These are phyloP conservation scores for Athene cunicularia DNA, from an alignment of 2,113 vertebrate species.

Conservation along the genomic window DNA sequence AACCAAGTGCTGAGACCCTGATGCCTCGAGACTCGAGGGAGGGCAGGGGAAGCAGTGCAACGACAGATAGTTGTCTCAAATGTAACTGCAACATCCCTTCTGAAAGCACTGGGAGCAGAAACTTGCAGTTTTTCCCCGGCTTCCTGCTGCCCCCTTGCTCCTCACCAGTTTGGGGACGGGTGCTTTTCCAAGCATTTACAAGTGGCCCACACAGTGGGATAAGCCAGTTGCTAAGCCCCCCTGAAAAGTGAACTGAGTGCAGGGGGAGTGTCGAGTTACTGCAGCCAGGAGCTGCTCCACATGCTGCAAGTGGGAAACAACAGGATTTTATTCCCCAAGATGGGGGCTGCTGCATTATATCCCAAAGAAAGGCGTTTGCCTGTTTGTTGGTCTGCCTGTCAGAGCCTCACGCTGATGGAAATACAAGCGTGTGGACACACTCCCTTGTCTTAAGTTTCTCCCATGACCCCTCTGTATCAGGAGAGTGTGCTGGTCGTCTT, in stretches of 20 bases:
- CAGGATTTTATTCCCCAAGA: constrained; percentile 46
- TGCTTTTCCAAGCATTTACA: not conserved
- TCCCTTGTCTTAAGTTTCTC: constrained; percentile 26
- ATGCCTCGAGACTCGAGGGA: rapidly evolving
- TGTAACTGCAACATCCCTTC: not conserved
- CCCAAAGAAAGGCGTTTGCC: not conserved
- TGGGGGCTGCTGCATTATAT: not conserved
- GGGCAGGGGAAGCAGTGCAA: not conserved
- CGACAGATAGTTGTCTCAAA: not conserved
- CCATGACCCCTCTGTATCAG: not conserved
- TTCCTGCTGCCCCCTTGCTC: not conserved
- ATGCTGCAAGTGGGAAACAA: not conserved
- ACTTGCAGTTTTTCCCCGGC: not conserved
- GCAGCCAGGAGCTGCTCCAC: constrained; percentile 4
- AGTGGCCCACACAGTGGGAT: not conserved
- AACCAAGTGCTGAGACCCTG: not conserved
- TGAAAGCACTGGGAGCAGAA: not conserved
- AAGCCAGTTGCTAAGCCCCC: constrained; percentile 21
- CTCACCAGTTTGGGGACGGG: not conserved
- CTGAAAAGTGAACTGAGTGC: not conserved
- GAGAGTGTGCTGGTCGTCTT: not conserved
- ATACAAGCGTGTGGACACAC: not conserved
- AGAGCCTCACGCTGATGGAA: not conserved
- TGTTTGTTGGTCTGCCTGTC: not conserved
- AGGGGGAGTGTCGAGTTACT: constrained; percentile 20